Evolutionary conservation across 2,797 vertebrate genomes (phyloP).

Genomic region (Geotrypetes seraphini): DNA sequence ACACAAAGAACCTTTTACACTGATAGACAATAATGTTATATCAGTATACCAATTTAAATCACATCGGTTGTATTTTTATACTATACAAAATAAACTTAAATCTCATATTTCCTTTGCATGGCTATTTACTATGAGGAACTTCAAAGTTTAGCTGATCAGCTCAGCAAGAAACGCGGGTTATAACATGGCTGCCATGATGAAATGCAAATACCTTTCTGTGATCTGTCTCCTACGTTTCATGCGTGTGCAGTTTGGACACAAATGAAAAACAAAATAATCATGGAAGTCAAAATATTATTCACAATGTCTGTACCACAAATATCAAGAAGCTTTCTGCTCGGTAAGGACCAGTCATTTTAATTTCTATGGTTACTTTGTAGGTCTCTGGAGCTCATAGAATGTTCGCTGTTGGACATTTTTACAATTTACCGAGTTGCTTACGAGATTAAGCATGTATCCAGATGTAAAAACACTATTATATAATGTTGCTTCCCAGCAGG

Average conservation of each 20-base stretch:
- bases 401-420: too few species aligned
- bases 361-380: too few species aligned
- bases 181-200: constrained; percentile 7
- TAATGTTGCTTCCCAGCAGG: too few species aligned
- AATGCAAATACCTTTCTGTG: constrained; percentile 10
- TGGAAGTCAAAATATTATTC: too few species aligned
- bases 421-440: too few species aligned
- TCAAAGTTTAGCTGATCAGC: constrained; percentile 20
- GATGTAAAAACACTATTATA: too few species aligned
- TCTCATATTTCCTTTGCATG: constrained; percentile 20
- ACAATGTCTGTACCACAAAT: too few species aligned
- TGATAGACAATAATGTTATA: constrained; percentile 4
- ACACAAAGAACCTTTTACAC: constrained; percentile 1
- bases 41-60: constrained; percentile 2
- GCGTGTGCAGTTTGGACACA: constrained; percentile 1
- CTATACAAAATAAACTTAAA: constrained; percentile 19
- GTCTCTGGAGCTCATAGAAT: too few species aligned
- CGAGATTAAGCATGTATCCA: too few species aligned
- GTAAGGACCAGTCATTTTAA: too few species aligned
- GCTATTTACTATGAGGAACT: constrained; percentile 14
- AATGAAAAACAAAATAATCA: too few species aligned
- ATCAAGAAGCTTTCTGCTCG: too few species aligned
- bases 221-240: not conserved
- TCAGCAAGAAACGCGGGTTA: constrained; percentile 6
- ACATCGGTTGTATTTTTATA: not conserved